Conservation (phyloP, 2,888 invertebrate species). For the Caenorhabditis sp. region DNA sequence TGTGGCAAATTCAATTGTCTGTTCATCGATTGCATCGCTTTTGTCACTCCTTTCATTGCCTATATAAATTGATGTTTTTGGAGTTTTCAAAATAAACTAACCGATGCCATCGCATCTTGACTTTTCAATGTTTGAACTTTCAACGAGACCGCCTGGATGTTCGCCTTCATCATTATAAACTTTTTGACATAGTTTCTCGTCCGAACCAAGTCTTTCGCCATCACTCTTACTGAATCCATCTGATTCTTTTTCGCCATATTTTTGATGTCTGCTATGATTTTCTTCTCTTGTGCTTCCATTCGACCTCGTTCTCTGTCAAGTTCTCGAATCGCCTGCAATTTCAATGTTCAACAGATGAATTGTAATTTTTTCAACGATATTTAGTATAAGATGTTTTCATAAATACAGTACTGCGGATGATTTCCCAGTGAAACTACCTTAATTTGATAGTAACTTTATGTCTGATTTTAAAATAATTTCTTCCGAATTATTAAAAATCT, state of each 20-base stretch:
- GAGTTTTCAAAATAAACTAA: not conserved
- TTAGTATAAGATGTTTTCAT: not conserved
- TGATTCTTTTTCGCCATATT: slow-evolving; percentile 98
- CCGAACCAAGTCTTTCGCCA: slow-evolving; percentile 97
- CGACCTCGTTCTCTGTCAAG: slow-evolving; percentile 77
- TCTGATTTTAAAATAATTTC: not conserved
- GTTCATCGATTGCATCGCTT: slow-evolving; percentile 98
- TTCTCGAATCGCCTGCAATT: slow-evolving; percentile 85
- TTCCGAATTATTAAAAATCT: too few relatives aligned
- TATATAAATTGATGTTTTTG: not conserved
- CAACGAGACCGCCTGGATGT: slow-evolving; percentile 84
- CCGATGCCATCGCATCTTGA: slow-evolving; percentile 84
- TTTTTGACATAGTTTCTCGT: slow-evolving; percentile 93
- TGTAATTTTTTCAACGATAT: too few relatives aligned
- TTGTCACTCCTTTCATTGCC: slow-evolving; percentile 98
- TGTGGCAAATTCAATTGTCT: slow-evolving; percentile 90
- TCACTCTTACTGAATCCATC: slow-evolving; percentile 99
- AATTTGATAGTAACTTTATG: not conserved
- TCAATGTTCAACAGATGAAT: too few relatives aligned
- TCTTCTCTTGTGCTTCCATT: slow-evolving; percentile 99
- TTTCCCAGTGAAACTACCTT: too few relatives aligned
- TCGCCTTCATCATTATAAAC: slow-evolving; percentile 98
- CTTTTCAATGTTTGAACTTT: slow-evolving; percentile 97
- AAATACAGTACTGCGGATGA: too few relatives aligned
- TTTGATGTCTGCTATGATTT: slow-evolving; percentile 95